Evolutionary conservation across 2,113 vertebrate genomes (phyloP), one percentile per base, ranked within the genome.

Genomic region (Numenius arquata): DNA sequence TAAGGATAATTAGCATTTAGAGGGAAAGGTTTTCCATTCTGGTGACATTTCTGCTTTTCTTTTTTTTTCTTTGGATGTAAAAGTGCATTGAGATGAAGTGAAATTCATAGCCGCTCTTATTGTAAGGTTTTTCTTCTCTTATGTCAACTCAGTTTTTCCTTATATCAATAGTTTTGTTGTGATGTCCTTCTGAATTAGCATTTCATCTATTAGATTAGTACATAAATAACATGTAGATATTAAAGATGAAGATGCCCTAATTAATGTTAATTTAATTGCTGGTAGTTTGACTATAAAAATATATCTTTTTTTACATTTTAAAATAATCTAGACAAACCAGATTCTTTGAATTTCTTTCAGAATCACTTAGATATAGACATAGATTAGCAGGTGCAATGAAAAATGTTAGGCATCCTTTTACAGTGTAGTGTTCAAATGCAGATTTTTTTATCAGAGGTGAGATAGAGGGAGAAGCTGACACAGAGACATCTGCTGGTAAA

Each of bases 401-500:
- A 81, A 80, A 77, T 68, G 4, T 29, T 27, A 88, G 61, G 30
- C 22, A 71, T 65, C 30, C 20, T 68, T 88, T 48, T 36, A 45
- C n/a, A 76, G 21, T 21, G 6, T 4, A 43, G 8, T 41, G 21
- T 55, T 88, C 34, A 63, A 59, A 61, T 23, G 9, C 27, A 36
- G 32, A 32, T n/a, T 84, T 84, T 85, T 89, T 59, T 27, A 50
- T 89, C 50, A 88, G 45, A 80, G 56, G 41, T 22, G 38, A 68
- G 61, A 61, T 2, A 36, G 70, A 71, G 58, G 40, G 77, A 78
- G 43, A 94, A 97, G 66, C 56, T 95, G 77, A 90, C 67, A 74
- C 22, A 90, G 95, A 89, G 90, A 96, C 97, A 97, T 92, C 90
- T 97, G 71, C 88, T 14, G 34, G 96, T 79, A 80, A 88, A 63